Percentiles rank a stretch among this genome's conserved stretches.
These are phyloP conservation scores for Vicugna pacos DNA, from an alignment of 2,113 vertebrate genomes.

Conservation along the genomic window DNA sequence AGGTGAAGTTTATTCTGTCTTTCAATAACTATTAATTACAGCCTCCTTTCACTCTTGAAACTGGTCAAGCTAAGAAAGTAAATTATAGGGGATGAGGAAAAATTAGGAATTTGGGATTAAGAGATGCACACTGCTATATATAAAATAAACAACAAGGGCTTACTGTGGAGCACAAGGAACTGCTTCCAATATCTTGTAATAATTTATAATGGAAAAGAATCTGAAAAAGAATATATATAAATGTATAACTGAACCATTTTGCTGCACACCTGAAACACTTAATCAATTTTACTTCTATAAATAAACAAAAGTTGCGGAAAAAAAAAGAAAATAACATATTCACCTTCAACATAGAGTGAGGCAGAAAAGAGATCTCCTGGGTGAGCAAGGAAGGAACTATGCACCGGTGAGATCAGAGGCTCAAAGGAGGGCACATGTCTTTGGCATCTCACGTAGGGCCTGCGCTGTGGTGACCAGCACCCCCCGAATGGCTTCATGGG, in stretches of 20 bases:
- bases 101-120: too few relatives aligned
- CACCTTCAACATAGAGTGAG: background rate
- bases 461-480: background rate
- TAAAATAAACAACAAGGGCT: too few relatives aligned
- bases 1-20: background rate
- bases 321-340: background rate
- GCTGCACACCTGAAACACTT: too few relatives aligned
- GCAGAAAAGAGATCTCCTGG: background rate
- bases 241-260: too few relatives aligned
- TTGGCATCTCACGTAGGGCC: accelerated
- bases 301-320: too few relatives aligned
- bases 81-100: background rate
- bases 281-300: too few relatives aligned
- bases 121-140: too few relatives aligned
- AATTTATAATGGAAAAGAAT: too few relatives aligned
- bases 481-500: too few relatives aligned
- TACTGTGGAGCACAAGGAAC: too few relatives aligned
- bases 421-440: background rate
- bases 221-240: too few relatives aligned
- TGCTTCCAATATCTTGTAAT: too few relatives aligned
- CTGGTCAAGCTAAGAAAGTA: background rate
- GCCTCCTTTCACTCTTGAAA: background rate
- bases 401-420: background rate
- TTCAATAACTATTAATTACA: background rate
- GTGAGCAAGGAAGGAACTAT: background rate